Percentiles rank a stretch among this genome's conserved stretches.
phyloP scores from a whole-genome alignment of 2,113 vertebrate genomes.

The Ardeotis arabs region DNA sequence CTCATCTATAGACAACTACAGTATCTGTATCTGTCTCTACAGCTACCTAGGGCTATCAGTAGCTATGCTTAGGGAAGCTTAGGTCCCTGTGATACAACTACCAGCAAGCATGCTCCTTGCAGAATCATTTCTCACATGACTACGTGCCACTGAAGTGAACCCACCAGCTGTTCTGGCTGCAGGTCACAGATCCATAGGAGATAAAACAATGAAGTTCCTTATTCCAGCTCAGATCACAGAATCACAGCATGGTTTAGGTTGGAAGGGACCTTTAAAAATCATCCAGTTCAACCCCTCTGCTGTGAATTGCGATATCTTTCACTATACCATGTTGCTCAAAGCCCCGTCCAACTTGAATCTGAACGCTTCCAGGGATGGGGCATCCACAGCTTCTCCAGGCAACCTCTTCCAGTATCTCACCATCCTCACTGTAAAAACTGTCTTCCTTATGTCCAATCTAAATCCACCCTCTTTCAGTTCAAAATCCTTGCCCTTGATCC shows the following conservation, averaged over 20 bases:
- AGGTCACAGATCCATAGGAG: background rate
- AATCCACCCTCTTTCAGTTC: background rate
- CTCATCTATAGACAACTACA: background rate
- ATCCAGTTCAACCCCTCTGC: background rate
- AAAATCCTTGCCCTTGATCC: background rate
- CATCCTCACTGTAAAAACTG: background rate
- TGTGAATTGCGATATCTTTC: background rate
- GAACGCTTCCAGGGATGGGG: background rate
- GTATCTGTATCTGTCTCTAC: background rate
- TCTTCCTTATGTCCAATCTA: background rate
- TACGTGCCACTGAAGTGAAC: background rate
- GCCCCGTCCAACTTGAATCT: background rate
- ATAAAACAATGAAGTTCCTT: background rate
- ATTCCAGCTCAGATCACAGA: background rate
- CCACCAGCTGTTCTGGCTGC: background rate
- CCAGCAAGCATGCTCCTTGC: background rate
- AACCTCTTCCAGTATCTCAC: background rate
- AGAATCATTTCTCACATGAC: background rate
- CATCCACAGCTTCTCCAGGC: background rate
- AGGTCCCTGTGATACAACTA: background rate
- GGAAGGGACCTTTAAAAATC: background rate
- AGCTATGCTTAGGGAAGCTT: background rate
- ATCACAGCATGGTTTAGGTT: background rate
- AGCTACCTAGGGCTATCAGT: background rate
- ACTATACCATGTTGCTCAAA: background rate